Base-by-base conservation (phyloP, 2,888 invertebrate species). In the Trissolcus japonicus region DNA sequence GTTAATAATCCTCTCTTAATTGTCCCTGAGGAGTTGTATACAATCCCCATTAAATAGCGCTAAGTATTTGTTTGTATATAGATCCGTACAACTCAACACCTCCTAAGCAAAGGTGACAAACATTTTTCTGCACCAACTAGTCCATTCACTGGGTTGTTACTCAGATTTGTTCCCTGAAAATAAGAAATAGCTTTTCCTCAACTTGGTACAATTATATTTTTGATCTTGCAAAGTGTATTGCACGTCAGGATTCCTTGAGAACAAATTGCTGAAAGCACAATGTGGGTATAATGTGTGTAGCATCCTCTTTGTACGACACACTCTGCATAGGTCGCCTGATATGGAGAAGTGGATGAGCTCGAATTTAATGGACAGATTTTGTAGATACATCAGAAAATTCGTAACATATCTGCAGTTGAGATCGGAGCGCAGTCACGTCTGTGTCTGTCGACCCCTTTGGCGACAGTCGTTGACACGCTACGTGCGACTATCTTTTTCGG, bases 1-100 rank as follows among this genome's bases (percentile, higher is more conserved):
- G 88, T 86, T 85, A 86, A 88, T 88, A 88, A 88, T 88, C 88
- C 88, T 74, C 79, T 81, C 81, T 83, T 88, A 88, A 88, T 88
- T 88, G 87, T 87, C 82, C 80, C 74, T 79, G 80, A 83, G 81
- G 79, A 68, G 43, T 35, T 35, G 82, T 82, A n/a, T n/a, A 82
- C 86, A 84, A 87, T 84, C 86, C 85, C 84, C 83, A 86, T 88
- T 88, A 88, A 88, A 88, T 79, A 82, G 76, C 81, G 81, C 85
- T 86, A 85, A 86, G 84, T 86, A 86, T 86, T 87, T 87, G 87
- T 88, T 88, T 87, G 86, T 84, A 87, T 83, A 87, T 84, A 86
- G 81, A 80, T 79, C 82, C 82, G 54, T 81, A 78, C 76, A 68
- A 82, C 79, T 83, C 80, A 76, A 82, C 82, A 80, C 81, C 80